These are phyloP conservation scores for Paramacrobiotus metropolitanus DNA, from an alignment of 1,140 invertebrate genomes.

Conservation along the genomic window DNA sequence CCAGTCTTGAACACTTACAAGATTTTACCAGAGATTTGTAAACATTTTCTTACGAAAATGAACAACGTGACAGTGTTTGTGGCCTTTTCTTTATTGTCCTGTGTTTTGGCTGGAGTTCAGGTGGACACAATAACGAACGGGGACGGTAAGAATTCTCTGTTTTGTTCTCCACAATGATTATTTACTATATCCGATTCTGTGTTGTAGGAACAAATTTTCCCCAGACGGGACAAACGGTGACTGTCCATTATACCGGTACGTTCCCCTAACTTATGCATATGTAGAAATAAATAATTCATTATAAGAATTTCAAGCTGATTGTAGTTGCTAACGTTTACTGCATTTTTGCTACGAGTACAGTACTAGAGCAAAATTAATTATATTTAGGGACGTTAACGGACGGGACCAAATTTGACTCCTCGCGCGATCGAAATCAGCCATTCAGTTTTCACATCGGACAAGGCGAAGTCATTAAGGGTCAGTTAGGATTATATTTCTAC, in stretches of 20 bases:
- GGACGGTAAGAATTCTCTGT: neutral
- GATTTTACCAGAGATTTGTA: too few species aligned
- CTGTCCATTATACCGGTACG: neutral
- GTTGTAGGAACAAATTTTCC: neutral
- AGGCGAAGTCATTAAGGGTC: conserved; percentile 26
- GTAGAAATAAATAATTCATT: neutral
- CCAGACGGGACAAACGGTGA: neutral
- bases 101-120: neutral
- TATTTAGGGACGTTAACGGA: conserved; percentile 61
- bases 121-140: neutral
- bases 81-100: too few species aligned
- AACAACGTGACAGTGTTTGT: too few species aligned
- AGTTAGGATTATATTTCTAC: conserved; percentile 9
- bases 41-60: too few species aligned
- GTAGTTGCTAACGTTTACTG: too few species aligned
- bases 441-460: conserved; percentile 61
- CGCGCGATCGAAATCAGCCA: conserved; percentile 46
- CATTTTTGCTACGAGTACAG: too few species aligned
- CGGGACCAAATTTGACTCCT: conserved; percentile 80
- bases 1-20: too few species aligned
- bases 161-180: neutral
- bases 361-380: conserved; percentile 30
- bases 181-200: neutral
- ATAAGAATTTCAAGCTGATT: neutral
- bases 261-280: neutral